These are phyloP conservation scores for Cisticola juncidis DNA, from an alignment of 2,113 vertebrate genomes.

Conservation along the genomic window DNA sequence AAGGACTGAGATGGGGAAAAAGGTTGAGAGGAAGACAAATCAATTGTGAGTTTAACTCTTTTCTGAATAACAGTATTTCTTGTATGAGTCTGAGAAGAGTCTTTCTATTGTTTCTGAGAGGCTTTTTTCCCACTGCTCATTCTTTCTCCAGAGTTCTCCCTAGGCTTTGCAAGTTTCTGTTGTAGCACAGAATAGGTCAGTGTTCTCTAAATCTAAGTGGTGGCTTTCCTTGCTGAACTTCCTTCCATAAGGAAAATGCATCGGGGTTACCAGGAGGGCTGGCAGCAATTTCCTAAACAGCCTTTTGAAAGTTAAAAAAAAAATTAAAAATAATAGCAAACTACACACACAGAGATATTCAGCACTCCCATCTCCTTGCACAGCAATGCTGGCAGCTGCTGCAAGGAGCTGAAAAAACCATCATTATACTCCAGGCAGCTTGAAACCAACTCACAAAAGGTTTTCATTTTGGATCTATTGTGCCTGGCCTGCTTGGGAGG, in stretches of 20 bases:
- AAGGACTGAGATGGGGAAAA: not conserved
- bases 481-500: slow-evolving; percentile 43
- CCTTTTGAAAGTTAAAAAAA: not conserved
- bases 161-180: not conserved
- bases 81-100: not conserved
- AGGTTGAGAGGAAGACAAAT: not conserved
- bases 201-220: slow-evolving; percentile 73
- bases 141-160: not conserved
- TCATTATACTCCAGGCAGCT: slow-evolving; percentile 23
- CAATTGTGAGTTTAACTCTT: not conserved
- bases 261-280: slow-evolving; percentile 11
- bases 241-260: slow-evolving; percentile 16
- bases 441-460: slow-evolving; percentile 44
- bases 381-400: slow-evolving; percentile 43
- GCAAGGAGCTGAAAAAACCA: slow-evolving; percentile 34
- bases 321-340: not conserved
- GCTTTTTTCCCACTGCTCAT: not conserved
- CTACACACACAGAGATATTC: not conserved
- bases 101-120: slow-evolving; percentile 7
- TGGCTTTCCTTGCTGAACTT: slow-evolving; percentile 66
- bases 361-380: not conserved
- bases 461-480: slow-evolving; percentile 65
- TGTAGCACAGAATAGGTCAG: not conserved
- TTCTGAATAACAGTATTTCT: not conserved
- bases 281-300: slow-evolving; percentile 16